Conservation (phyloP, 2,888 invertebrate genomes). For the Tupiocoris notatus region DNA sequence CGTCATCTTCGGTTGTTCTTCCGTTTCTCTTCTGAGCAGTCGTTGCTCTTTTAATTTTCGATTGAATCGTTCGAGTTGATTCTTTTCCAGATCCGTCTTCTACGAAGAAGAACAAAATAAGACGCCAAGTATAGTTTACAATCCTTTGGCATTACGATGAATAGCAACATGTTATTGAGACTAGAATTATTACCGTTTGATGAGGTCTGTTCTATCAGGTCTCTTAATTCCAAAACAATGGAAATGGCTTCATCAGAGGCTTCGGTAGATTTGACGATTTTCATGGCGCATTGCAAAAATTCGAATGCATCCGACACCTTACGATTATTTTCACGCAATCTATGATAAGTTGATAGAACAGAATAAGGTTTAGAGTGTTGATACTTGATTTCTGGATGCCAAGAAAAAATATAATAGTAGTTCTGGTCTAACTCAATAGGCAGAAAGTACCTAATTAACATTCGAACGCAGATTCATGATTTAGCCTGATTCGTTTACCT, state of each 20-base stretch:
- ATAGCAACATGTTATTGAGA: no score
- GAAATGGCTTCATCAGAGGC: constrained; percentile 16
- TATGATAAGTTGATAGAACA: background rate
- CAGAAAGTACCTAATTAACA: no score
- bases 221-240: constrained; percentile 19
- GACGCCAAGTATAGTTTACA: no score
- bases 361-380: background rate
- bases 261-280: background rate
- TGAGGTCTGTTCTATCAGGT: constrained; percentile 18
- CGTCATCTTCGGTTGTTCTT: background rate
- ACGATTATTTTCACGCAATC: background rate
- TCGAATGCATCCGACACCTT: constrained; percentile 11
- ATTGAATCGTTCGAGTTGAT: no score
- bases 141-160: no score
- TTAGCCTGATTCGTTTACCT: no score
- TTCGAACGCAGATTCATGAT: no score
- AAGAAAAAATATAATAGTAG: no score
- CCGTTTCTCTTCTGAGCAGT: background rate
- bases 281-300: constrained; percentile 10
- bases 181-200: no score
- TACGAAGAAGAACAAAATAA: no score
- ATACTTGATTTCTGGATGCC: background rate
- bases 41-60: background rate
- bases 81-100: no score
- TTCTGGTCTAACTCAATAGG: no score